These are phyloP conservation scores for Gnatocerus cornutus DNA, from an alignment of 2,888 invertebrate species.

Conservation along the genomic window DNA sequence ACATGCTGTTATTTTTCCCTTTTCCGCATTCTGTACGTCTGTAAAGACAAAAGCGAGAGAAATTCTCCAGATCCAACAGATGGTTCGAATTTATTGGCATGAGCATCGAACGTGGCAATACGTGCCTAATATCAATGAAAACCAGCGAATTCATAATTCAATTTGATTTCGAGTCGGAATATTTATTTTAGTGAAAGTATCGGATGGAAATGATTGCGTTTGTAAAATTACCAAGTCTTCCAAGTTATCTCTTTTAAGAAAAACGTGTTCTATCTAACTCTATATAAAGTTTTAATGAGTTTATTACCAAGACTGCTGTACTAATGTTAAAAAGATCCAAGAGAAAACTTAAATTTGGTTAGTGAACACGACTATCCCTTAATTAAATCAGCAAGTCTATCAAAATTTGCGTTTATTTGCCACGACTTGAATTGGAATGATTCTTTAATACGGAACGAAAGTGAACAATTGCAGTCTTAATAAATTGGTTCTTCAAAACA, in stretches of 20 bases:
- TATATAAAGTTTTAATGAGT: constrained; percentile 48
- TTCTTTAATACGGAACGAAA: neutral
- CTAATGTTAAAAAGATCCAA: constrained; percentile 28
- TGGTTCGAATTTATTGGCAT: constrained; percentile 22
- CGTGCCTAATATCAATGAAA: constrained; percentile 20
- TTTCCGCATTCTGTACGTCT: neutral
- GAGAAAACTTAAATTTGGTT: constrained; percentile 38
- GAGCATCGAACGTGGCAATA: constrained; percentile 19
- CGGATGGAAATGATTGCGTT: constrained; percentile 29
- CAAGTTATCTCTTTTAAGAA: constrained; percentile 32
- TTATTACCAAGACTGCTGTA: constrained; percentile 43
- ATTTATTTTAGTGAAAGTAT: constrained; percentile 25
- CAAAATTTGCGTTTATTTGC: constrained; percentile 7
- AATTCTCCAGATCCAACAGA: constrained; percentile 29
- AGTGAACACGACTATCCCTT: constrained; percentile 37
- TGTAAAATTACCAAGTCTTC: constrained; percentile 28
- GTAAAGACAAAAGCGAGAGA: constrained; percentile 6
- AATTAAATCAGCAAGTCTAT: constrained; percentile 40
- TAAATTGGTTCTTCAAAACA: constrained; percentile 15
- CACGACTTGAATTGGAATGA: constrained; percentile 10
- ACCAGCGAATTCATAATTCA: constrained; percentile 6
- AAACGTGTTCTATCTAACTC: constrained; percentile 45
- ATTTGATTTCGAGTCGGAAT: constrained; percentile 17
- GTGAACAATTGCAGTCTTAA: neutral
- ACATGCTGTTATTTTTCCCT: no score